Percentiles rank a stretch among this genome's conserved stretches.
Conservation (phyloP, 2,113 vertebrate genomes). For the Probosciger aterrimus region DNA sequence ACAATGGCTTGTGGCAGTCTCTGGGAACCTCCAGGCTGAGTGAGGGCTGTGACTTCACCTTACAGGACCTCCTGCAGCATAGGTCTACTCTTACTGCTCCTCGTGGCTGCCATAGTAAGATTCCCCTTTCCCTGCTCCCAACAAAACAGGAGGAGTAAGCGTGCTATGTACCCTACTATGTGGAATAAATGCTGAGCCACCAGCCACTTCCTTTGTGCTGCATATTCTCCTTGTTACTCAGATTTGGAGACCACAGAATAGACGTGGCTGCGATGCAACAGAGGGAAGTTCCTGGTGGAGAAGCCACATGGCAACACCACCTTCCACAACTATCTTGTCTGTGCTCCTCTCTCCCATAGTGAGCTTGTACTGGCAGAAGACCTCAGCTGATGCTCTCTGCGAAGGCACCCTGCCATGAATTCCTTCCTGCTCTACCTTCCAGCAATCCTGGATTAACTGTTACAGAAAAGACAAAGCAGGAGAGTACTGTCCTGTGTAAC, state of each 20-base stretch:
- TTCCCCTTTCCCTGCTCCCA: neutral
- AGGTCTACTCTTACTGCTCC: neutral
- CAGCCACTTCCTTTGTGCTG: neutral
- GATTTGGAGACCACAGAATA: neutral
- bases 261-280: fast-evolving
- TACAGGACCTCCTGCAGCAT: neutral
- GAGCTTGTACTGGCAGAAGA: neutral
- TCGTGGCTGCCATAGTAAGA: neutral
- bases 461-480: neutral
- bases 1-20: neutral
- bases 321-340: neutral
- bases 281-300: neutral
- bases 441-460: neutral
- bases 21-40: neutral
- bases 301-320: neutral
- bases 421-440: neutral
- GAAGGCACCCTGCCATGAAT: neutral
- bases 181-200: neutral
- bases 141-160: neutral
- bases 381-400: neutral
- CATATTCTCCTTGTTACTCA: fast-evolving
- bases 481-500: neutral
- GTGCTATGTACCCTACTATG: fast-evolving
- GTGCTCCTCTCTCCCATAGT: neutral
- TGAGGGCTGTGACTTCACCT: neutral